Evolutionary conservation across 2,797 vertebrate species (phyloP), one percentile per base, ranked within the genome.

Genomic region (Brotogeris chrysoptera): DNA sequence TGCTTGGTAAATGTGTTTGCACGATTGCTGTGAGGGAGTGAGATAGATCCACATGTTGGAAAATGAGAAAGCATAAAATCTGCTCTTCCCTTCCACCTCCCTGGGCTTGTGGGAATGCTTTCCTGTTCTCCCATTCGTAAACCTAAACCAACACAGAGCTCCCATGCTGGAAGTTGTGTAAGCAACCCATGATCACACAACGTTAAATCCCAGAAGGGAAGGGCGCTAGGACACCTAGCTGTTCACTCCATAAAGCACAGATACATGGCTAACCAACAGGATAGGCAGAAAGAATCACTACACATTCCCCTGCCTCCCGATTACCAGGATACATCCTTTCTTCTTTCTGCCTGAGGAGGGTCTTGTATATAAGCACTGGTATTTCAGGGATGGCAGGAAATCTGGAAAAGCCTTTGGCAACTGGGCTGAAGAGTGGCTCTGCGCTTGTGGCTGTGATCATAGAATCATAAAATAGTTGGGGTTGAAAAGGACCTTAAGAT

Each of bases 1-100:
- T 69, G 72, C 65, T 80, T 88, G 80, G 77, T 74, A 85, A 77
- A 92, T 49, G 49, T 27, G 57, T 53, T 91, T 0, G 13, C 43
- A 19, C 57, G 57, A 68, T 76, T 69, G 55, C 82, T 79, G 46
- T 34, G 72, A 87, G 86, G 85, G 39, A 84, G 41, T 34, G 49
- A 89, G 57, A 73, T 24, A 85, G 89, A 89, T 53, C 41, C 63
- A 68, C 61, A 18, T 14, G 47, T 86, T 80, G 74, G 84, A 80
- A 88, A 89, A 82, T 93, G 81, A 82, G 34, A 74, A 89, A 91
- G 65, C 13, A 4, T 55, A 93, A 86, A 72, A 93, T 92, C 93
- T 91, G 88, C 52, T 85, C 49, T 90, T 88, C 66, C 41, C 13
- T 71, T 81, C 93, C 89, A 92, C 68, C 65, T 95, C 64, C 0